Base-by-base conservation (phyloP, 1,140 invertebrate species). In the Conus ventricosus region DNA sequence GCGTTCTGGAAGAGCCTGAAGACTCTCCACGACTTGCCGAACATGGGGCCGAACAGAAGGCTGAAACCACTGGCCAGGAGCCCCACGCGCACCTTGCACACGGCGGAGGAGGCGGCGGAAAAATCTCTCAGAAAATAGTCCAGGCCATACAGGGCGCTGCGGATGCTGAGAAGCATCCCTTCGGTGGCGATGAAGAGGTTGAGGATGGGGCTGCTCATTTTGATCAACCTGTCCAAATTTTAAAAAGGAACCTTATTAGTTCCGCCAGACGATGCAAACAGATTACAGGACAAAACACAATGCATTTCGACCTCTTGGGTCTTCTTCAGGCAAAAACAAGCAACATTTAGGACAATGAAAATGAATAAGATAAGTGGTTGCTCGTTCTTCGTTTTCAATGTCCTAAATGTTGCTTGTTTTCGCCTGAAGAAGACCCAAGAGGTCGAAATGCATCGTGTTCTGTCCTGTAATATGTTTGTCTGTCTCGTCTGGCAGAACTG, bases 181-280 rank as follows among this genome's bases (percentile, higher is more conserved):
- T 91, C 92, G 84, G 87, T n/a, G 60, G 89, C 90, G 17, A 92
- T 91, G 17, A 93, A 39, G 54, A 91, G 87, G 51, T 93, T 93
- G 20, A 93, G 88, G 55, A 91, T 93, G 3, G 93, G 93, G 81
- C 93, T 93, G 27, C 92, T 93, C 93, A 93, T 93, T 86, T 93
- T 93, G 78, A 93, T 91, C 71, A 93, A 83, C 80, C 92, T 93
- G 86, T 25, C 25, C 11, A 1, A 23, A 67, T 15, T 67, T 23
- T 1, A 67, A 15, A 1, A 15, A 67, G 11, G 13, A 67, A 67
- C 4, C 1, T 39, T 15, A 67, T 67, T 23, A 23, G 60, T 67
- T 23, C 39, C 39, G 39, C 39, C 39, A 39, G 39, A 39, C 39
- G 39, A 39, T 39, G 3, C 39, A 39, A 39, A 39, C 39, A 39